Evolutionary conservation across 1,140 invertebrate genomes (phyloP), one percentile per base, ranked within the genome.

Genomic region (Lutraria rhynchaena): DNA sequence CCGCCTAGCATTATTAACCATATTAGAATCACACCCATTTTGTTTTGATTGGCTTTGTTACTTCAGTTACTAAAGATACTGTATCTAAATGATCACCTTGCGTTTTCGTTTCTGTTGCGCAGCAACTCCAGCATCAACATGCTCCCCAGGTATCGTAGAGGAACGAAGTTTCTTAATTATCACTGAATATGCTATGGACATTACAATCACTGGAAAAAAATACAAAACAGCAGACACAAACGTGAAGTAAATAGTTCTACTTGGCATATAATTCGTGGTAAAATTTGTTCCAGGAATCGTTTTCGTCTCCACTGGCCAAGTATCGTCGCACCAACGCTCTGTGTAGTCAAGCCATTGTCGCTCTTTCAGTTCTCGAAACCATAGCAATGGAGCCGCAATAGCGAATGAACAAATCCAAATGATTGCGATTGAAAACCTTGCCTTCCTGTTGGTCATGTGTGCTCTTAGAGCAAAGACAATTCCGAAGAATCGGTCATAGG

Each of bases 201-300:
- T 94, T 7, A 93, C 89, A 7, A 89, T 31, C 29, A 93, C 90
- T 0, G 93, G 93, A 53, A 93, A 81, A 85, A 93, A 93, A 85
- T 93, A 93, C 19, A 94, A 80, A 3, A 92, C 89, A 7, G 92
- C 85, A 5, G 91, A 89, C 0, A 93, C 90, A 57, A 92, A 89
- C n/a, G 91, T 90, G 83, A 93, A 93, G 81, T 93, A 93, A 17
- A 89, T 61, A n/a, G 82, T 83, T 27, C 89, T 74, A 1, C 81
- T 81, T 13, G 87, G 85, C 77, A 85, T 85, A 13, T 81, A 65
- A 49, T 27, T 17, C 4, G 58, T 29, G 1, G 85, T 87, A n/a
- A 49, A 37, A 46, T 88, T 86, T 27, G 69, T 65, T 35, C 69
- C 58, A 0, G 51, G 33, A 35, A 85, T 63, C 19, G 41, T 27